Percentiles rank a stretch among this genome's conserved stretches.
Conservation (phyloP, 92 coral and sea anemone genomes). For the Pocillopora grandis region DNA sequence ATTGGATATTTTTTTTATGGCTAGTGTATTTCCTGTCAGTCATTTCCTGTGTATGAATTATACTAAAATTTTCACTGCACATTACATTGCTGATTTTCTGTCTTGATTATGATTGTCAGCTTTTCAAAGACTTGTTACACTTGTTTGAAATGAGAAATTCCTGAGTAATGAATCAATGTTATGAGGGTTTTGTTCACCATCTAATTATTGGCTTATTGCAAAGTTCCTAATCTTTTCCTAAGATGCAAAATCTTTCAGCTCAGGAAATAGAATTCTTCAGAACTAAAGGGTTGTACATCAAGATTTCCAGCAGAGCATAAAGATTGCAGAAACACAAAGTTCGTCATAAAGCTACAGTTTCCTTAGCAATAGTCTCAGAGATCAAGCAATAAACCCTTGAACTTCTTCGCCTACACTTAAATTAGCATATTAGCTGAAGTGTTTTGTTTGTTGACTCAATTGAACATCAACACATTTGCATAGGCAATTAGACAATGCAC, state of each 20-base stretch:
- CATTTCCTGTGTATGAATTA: no score
- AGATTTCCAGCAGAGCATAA: neutral
- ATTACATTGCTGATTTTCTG: no score
- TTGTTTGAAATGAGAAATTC: neutral
- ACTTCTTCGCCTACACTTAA: conserved; percentile 3
- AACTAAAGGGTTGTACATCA: neutral
- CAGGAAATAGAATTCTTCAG: no score
- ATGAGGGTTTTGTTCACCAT: neutral
- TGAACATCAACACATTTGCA: neutral
- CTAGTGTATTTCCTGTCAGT: no score
- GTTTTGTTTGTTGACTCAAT: neutral
- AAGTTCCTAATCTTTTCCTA: neutral
- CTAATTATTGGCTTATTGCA: neutral
- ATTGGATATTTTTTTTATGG: no score
- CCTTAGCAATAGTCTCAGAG: neutral
- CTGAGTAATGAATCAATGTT: neutral
- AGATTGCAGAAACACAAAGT: neutral
- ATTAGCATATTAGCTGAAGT: neutral
- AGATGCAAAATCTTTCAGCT: no score
- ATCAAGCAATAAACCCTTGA: neutral
- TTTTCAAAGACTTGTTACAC: neutral
- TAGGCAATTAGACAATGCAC: neutral
- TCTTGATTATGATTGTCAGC: neutral
- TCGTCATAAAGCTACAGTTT: neutral
- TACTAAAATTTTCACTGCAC: no score